Evolutionary conservation across 2,113 vertebrate genomes (phyloP), one percentile per base, ranked within the genome.

Genomic region (Ceyx melanurus): DNA sequence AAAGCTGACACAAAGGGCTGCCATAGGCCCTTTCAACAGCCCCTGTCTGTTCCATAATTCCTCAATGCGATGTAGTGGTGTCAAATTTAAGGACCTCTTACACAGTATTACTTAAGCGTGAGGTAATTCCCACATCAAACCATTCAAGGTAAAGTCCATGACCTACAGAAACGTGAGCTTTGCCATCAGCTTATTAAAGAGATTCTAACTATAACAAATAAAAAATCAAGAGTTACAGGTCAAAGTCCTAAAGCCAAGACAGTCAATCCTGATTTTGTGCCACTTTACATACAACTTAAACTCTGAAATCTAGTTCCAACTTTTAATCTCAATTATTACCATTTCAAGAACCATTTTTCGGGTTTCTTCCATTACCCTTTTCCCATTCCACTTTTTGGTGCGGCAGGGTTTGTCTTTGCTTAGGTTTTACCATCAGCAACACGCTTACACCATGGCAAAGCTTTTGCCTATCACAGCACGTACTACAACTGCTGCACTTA

Each of bases 71-170:
- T 56, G 33, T 15, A 85, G 64, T 3, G 23, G 43, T 89, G 46
- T 88, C 35, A n/a, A 65, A 91, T 80, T 58, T 71, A 90, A 78
- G 70, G 61, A 89, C 57, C 37, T 81, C 70, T 84, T 65, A 60
- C 11, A 74, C 54, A 58, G 51, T n/a, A 37, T 51, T 74, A 73
- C 11, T 76, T 75, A 85, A 88, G 19, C 18, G 60, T 15, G 72
- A 95, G 60, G 17, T 43, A 80, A 89, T 95, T 92, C 74, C 56
- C 72, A 82, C 46, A 83, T 67, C 85, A 88, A 83, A 94, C 94
- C 64, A 94, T 29, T 71, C 60, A 74, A 62, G 51, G 75, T 80
- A 73, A 86, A 86, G 75, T 43, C 75, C 43, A 56, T 1, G 43
- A 80, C 75, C 93, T 70, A 76, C 14, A 56, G 75, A 80, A 95